Percentiles rank a stretch among this genome's conserved stretches.
Conservation (phyloP, 2,113 vertebrate genomes). For the Entomyzon cyanotis region DNA sequence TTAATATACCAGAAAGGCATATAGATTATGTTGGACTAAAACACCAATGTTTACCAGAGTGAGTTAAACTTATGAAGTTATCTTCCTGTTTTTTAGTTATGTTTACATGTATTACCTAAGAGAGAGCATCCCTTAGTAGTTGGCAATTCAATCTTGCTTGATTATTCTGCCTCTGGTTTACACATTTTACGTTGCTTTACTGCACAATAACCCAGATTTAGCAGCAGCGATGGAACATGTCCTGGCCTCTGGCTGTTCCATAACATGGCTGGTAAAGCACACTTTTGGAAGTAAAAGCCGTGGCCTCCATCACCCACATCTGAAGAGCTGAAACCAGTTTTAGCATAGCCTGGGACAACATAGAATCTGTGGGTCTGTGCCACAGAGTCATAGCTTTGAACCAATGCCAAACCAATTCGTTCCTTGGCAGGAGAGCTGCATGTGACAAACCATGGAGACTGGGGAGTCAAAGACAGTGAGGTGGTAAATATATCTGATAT, state of each 20-base stretch:
- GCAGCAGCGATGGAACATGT: background rate
- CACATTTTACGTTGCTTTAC: conserved; percentile 9
- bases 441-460: background rate
- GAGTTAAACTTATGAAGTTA: background rate
- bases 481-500: background rate
- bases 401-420: background rate
- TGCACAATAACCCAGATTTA: conserved; percentile 19
- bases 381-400: background rate
- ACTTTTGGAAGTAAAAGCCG: background rate
- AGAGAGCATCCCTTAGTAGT: background rate
- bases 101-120: background rate
- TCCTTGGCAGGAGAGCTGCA: background rate
- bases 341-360: background rate
- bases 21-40: background rate
- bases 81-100: background rate
- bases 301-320: background rate
- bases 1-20: background rate
- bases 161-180: conserved; percentile 4
- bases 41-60: background rate
- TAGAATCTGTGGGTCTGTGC: background rate
- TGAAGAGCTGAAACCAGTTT: background rate
- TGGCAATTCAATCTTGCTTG: conserved; percentile 2
- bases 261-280: background rate
- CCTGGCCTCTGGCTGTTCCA: background rate
- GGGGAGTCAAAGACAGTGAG: background rate